Percentiles rank a stretch among this genome's conserved stretches.
Conservation (phyloP, 2,797 vertebrate genomes). For the Ciconia nigra region DNA sequence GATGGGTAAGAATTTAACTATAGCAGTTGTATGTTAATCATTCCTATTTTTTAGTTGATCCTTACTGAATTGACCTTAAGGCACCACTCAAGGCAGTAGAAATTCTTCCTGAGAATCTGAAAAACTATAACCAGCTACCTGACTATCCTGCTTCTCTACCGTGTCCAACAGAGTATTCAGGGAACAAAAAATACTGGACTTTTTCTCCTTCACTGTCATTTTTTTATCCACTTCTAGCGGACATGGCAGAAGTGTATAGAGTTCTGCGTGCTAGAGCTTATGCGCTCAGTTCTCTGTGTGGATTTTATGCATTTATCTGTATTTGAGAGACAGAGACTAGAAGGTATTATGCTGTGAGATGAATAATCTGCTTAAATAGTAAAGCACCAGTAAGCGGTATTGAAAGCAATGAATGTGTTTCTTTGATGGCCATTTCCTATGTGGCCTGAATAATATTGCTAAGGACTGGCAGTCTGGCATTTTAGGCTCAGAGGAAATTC, state of each 20-base stretch:
- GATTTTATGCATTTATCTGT: conserved; percentile 41
- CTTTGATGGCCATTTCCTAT: conserved; percentile 13
- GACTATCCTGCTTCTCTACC: not conserved
- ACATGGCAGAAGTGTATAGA: not conserved
- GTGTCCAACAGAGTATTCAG: not conserved
- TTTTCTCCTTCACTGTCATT: not conserved
- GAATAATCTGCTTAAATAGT: conserved; percentile 51
- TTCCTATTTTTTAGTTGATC: not conserved
- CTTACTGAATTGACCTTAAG: not conserved
- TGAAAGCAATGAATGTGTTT: not conserved
- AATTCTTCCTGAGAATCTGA: not conserved
- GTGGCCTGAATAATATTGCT: not conserved
- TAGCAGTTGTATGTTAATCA: not conserved
- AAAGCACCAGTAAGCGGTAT: not conserved
- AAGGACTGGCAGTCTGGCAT: not conserved
- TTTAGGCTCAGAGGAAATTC: not conserved
- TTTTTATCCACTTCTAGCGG: not conserved
- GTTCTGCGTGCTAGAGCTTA: not conserved
- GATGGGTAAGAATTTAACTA: not conserved
- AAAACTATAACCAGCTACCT: not conserved
- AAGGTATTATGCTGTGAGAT: conserved; percentile 15
- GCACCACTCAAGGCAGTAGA: not conserved
- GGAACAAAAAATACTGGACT: not conserved
- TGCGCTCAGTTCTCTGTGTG: not conserved
- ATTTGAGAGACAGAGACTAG: not conserved